Conservation (phyloP, 2,113 vertebrate species). For the Etheostoma spectabile region DNA sequence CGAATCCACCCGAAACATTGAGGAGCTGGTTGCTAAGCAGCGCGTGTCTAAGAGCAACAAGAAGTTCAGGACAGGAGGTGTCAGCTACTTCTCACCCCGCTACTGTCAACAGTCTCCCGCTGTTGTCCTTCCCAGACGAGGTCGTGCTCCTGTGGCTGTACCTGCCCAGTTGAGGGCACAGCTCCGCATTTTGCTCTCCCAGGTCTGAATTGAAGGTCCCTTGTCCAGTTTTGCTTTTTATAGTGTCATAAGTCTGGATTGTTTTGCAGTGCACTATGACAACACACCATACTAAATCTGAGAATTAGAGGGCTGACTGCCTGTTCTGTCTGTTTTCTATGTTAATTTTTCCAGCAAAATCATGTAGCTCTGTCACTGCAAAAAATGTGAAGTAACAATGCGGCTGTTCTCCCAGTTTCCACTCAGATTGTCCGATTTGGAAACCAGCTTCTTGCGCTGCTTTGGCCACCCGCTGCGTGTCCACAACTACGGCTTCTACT, state of each 20-base stretch:
- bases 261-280: not conserved
- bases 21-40: constrained; percentile 88
- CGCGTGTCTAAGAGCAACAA: constrained; percentile 53
- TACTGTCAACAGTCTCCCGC: not conserved
- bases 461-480: constrained; percentile 87
- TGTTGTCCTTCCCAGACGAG: constrained; percentile 72
- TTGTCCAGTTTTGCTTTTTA: not conserved
- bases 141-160: constrained; percentile 75
- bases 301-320: not conserved
- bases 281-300: not conserved
- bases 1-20: constrained; percentile 87
- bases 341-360: not conserved
- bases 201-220: constrained; percentile 36
- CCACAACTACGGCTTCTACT: constrained; percentile 88
- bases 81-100: not conserved
- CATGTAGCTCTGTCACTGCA: not conserved
- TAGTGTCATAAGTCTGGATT: not conserved
- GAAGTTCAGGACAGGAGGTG: constrained; percentile 14
- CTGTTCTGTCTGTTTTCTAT: not conserved
- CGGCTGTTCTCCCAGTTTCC: constrained; percentile 81
- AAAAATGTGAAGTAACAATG: constrained; percentile 9
- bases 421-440: constrained; percentile 86
- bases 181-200: constrained; percentile 86
- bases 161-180: constrained; percentile 87
- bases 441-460: constrained; percentile 79